Conservation (phyloP, 1,140 invertebrate genomes). For the Holotrichia oblita region DNA sequence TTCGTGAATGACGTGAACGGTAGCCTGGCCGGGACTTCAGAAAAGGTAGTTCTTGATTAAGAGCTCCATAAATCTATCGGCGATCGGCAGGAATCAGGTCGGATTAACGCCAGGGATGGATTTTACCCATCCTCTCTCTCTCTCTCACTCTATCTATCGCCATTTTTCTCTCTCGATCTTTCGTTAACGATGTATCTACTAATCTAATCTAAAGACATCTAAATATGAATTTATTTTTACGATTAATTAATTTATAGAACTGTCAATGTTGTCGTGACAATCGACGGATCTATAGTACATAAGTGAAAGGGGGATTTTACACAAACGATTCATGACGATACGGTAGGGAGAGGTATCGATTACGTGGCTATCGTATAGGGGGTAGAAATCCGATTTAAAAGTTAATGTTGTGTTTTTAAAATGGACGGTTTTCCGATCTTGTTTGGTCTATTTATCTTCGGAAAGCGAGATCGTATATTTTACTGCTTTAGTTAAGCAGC, state of each 20-base stretch:
- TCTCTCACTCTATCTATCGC: no score
- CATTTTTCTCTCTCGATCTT: no score
- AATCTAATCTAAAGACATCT: no score
- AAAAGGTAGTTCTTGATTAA: conserved; percentile 34
- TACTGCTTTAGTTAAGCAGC: not conserved
- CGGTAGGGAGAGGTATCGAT: no score
- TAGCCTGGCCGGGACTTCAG: not conserved
- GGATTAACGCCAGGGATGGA: not conserved
- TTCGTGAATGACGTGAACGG: not conserved
- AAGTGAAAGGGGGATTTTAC: no score
- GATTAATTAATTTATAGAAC: no score
- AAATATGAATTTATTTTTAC: no score
- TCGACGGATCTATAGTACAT: no score
- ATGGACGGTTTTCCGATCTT: conserved; percentile 18
- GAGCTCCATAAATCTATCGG: conserved; percentile 24
- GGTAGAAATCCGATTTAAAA: conserved; percentile 13
- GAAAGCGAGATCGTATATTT: conserved; percentile 17
- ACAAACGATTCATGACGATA: no score
- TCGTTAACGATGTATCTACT: no score
- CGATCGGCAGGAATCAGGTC: conserved; percentile 18
- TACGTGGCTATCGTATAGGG: not conserved
- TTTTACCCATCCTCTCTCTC: no score
- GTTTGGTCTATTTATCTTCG: conserved; percentile 16
- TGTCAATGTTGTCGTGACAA: no score
- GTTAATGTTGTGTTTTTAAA: conserved; percentile 32